phyloP scores from a whole-genome alignment of 2,113 vertebrate species.

The Mohoua ochrocephala region DNA sequence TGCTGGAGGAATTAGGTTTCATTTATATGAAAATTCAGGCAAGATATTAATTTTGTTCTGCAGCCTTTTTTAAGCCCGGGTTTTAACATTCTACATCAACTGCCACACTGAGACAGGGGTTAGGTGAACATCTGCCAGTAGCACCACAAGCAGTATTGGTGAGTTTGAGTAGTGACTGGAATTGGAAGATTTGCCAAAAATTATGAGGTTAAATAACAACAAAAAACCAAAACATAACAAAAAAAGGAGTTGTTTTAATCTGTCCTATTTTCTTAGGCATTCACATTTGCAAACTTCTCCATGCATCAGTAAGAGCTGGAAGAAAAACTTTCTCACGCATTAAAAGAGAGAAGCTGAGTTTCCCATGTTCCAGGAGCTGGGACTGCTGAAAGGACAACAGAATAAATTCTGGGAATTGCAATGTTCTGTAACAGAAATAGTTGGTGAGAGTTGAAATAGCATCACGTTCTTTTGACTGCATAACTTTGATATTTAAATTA shows the following conservation, averaged over 20 bases:
- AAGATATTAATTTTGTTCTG: neutral
- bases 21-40: neutral
- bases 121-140: neutral
- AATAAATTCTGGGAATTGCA: neutral
- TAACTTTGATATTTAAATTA: slow-evolving; percentile 19
- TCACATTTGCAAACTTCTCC: neutral
- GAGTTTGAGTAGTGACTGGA: neutral
- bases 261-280: neutral
- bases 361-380: neutral
- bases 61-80: neutral
- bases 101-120: neutral
- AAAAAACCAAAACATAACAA: neutral
- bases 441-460: neutral
- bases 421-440: neutral
- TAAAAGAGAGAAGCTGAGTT: neutral
- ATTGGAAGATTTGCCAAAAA: neutral
- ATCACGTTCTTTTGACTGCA: neutral
- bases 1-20: neutral
- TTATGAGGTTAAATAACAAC: neutral
- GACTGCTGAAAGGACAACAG: neutral
- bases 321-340: neutral
- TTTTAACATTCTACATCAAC: neutral
- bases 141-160: neutral
- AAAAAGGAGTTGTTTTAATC: neutral
- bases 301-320: neutral